Base-by-base conservation (phyloP, 2,888 invertebrate species). In the Pandemis corylana region DNA sequence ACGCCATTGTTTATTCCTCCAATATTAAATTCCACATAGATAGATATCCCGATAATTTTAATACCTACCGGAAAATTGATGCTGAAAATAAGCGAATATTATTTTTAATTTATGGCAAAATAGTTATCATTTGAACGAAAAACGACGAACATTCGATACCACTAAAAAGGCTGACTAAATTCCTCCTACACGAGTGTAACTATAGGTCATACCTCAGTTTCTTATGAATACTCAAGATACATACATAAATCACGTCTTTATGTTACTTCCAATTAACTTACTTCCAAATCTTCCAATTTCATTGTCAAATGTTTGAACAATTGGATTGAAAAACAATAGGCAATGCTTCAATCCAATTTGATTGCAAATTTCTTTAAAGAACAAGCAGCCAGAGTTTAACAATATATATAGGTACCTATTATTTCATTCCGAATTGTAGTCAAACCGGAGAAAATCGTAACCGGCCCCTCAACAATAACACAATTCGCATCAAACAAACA, bases 401-500 rank as follows among this genome's bases (percentile, higher is more conserved):
- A 66, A 66, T 44, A 64, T 44, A 44, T 20, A 20, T 20, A n/a
- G n/a, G n/a, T n/a, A n/a, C n/a, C n/a, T n/a, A 20, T 63, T 42
- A 41, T 63, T 36, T 41, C 44, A 10, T 15, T 64, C 7, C 20
- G 20, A 62, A 41, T 62, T 41, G 41, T n/a, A 62, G 42, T 62
- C n/a, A n/a, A 36, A 42, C 6, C 62, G n/a, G 46, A 12, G 51
- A 13, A 36, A 20, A 36, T 44, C 5, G 64, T 66, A 65, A 66
- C 65, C 13, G 36, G 53, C 53, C 53, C 49, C 51, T 13, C 49
- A 53, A 44, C 44, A 63, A 44, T 28, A 68, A 66, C 49, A 68
- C 44, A 5, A 49, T 65, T 56, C 56, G 53, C 51, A 53, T 63
- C 10, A 66, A 66, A 66, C 46, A 64, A 72, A 68, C 72, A 64